These are phyloP conservation scores for Takifugu ocellatus DNA, from an alignment of 2,797 vertebrate genomes.

Conservation along the genomic window DNA sequence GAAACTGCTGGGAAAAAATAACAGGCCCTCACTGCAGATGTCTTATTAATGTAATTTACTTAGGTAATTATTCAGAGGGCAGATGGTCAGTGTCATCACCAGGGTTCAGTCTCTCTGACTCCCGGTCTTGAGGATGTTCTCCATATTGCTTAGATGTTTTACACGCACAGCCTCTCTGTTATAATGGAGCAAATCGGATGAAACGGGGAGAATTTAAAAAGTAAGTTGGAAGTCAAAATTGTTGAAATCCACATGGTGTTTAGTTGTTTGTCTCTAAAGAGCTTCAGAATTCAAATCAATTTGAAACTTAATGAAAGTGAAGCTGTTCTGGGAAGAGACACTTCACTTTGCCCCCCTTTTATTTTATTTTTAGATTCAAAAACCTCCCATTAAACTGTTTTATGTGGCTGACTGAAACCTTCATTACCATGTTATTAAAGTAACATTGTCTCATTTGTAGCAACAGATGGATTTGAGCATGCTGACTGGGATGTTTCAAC, in stretches of 20 bases:
- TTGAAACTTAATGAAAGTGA: constrained; percentile 3
- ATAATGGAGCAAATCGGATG: neutral
- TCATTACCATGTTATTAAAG: too few relatives aligned
- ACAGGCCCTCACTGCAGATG: constrained; percentile 29
- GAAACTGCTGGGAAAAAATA: constrained; percentile 32
- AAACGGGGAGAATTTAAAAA: neutral
- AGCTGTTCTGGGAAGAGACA: neutral
- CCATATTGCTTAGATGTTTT: neutral
- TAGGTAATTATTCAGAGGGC: constrained; percentile 34
- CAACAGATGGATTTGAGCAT: too few relatives aligned
- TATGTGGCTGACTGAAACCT: too few relatives aligned
- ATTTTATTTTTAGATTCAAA: too few relatives aligned
- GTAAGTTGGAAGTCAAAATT: too few relatives aligned
- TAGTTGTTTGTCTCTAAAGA: constrained; percentile 5
- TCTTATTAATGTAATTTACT: constrained; percentile 38
- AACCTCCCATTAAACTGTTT: too few relatives aligned
- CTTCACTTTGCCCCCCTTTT: too few relatives aligned
- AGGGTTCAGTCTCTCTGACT: constrained; percentile 16
- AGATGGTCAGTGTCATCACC: constrained; percentile 22
- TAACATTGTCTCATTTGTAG: too few relatives aligned
- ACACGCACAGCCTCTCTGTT: neutral
- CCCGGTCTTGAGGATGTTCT: constrained; percentile 2
- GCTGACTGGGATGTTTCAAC: too few relatives aligned
- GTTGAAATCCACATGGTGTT: constrained; percentile 1
- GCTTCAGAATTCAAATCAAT: constrained; percentile 12